phyloP scores from a whole-genome alignment of 2,113 vertebrate genomes.

The Cettia cetti region DNA sequence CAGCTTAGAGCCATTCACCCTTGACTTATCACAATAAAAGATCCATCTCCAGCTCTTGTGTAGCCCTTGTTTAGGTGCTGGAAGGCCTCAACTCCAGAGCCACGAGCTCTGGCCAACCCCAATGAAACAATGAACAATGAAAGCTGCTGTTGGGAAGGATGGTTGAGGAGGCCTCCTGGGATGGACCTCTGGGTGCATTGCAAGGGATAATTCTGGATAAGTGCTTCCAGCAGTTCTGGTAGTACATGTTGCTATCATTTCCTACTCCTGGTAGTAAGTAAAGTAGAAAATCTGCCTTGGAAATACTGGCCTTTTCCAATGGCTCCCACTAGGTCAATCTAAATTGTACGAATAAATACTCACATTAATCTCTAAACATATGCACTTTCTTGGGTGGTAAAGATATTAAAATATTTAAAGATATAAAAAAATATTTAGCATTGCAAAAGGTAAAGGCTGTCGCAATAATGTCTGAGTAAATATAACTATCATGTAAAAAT shows the following conservation, averaged over 20 bases:
- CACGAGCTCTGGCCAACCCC: background rate
- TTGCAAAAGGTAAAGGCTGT: background rate
- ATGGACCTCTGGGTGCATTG: background rate
- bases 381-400: background rate
- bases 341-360: background rate
- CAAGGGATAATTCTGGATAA: background rate
- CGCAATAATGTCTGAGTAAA: background rate
- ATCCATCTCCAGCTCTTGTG: rapidly evolving
- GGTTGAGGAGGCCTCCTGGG: background rate
- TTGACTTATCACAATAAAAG: background rate
- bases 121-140: too few species aligned
- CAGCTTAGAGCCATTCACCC: background rate
- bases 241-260: background rate
- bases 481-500: background rate
- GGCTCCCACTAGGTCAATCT: background rate
- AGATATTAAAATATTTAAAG: too few species aligned
- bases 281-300: background rate
- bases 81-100: background rate
- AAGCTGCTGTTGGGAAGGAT: background rate
- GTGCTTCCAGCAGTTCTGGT: background rate
- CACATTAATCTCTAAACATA: background rate
- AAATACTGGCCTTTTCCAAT: background rate
- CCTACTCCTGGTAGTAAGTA: background rate
- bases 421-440: background rate
- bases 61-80: background rate